A percentile compares a stretch with the other conserved stretches of the same genome.
Evolutionary conservation across 2,113 vertebrate species (phyloP).

Genomic region (Nipponia nippon): DNA sequence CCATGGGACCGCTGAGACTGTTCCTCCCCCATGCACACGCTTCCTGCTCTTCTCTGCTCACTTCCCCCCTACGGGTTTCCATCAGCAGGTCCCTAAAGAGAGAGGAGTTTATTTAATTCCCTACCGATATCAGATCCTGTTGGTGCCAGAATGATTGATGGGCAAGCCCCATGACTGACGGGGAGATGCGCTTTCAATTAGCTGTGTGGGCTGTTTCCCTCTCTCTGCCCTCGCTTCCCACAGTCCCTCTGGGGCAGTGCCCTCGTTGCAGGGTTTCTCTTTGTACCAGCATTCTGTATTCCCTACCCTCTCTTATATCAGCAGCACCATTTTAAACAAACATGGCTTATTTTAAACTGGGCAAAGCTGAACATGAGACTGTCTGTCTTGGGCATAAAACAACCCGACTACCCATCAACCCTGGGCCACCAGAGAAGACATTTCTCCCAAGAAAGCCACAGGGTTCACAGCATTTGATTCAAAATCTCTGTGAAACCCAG

Average conservation of each 20-base stretch:
- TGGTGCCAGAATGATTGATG: conserved; percentile 71
- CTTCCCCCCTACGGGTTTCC: conserved; percentile 53
- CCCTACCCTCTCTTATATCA: not conserved
- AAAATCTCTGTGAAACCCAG: not conserved
- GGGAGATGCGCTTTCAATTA: conserved; percentile 63
- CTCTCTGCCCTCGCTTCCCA: not conserved
- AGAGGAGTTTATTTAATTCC: conserved; percentile 70
- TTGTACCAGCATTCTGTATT: not conserved
- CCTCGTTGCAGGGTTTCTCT: not conserved
- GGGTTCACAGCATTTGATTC: not conserved
- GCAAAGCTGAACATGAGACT: not conserved
- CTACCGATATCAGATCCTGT: conserved; percentile 69
- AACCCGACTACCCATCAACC: not conserved
- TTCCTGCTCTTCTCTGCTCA: conserved; percentile 46
- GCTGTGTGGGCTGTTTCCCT: conserved; percentile 13
- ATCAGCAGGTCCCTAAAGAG: conserved; percentile 65
- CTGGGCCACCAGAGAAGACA: not conserved
- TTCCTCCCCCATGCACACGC: not conserved
- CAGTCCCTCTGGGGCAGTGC: not conserved
- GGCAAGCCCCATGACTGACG: conserved; percentile 23
- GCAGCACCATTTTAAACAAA: not conserved
- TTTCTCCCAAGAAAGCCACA: not conserved
- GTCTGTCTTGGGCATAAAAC: not conserved
- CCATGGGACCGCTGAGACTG: not conserved
- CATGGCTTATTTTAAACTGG: not conserved